A percentile compares a stretch with the other conserved stretches of the same genome.
Conservation (phyloP, 92 coral and sea anemone genomes). For the Parazoanthus atlanticus region DNA sequence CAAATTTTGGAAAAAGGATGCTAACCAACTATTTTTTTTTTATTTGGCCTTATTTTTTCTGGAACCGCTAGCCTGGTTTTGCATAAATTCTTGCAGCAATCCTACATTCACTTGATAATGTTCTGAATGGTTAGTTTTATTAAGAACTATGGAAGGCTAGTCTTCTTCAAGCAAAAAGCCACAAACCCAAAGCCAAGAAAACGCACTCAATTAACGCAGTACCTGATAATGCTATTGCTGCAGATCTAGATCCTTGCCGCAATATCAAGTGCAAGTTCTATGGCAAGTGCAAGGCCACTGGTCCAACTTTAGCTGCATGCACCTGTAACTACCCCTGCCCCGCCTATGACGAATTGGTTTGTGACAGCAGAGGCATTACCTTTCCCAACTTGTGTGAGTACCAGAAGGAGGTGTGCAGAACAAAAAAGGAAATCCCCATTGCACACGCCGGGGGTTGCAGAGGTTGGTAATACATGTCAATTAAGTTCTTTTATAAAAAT, state of each 20-base stretch:
- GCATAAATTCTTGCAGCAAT: no score
- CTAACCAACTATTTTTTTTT: no score
- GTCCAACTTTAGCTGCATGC: slow-evolving; percentile 58
- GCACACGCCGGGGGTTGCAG: slow-evolving; percentile 83
- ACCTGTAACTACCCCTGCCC: slow-evolving; percentile 69
- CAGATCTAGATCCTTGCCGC: slow-evolving; percentile 74
- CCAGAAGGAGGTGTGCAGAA: slow-evolving; percentile 62
- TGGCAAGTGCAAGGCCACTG: slow-evolving; percentile 64
- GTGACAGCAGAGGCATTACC: slow-evolving; percentile 65
- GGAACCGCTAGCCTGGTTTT: no score
- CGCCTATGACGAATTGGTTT: slow-evolving; percentile 66
- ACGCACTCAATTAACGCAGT: neutral
- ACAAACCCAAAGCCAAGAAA: neutral
- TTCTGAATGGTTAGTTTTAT: no score
- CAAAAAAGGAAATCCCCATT: slow-evolving; percentile 57
- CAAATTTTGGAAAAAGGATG: no score
- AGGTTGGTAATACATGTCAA: slow-evolving; percentile 53
- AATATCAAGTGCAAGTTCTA: slow-evolving; percentile 60
- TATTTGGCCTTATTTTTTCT: no score
- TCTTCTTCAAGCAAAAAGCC: neutral
- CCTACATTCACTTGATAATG: no score
- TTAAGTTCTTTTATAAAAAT: no score
- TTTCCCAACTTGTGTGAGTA: slow-evolving; percentile 68
- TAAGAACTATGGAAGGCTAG: no score
- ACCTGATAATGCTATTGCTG: neutral